Conservation (phyloP, 2,113 vertebrate genomes). For the Coptodon bakossiorum region DNA sequence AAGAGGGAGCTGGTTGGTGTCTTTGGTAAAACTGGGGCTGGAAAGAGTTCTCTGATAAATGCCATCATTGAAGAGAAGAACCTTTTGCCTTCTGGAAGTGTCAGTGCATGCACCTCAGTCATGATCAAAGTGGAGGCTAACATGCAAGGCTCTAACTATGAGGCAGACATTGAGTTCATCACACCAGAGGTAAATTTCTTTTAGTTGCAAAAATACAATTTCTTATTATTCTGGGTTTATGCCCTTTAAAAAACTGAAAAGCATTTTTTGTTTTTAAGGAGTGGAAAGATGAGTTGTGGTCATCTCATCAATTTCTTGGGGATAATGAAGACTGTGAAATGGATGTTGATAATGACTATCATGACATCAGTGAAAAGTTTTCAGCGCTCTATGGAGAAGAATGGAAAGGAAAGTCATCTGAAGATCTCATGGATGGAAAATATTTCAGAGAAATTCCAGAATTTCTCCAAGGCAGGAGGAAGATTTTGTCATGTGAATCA, state of each 20-base stretch:
- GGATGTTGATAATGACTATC: not conserved
- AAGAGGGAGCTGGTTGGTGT: slow-evolving; percentile 15
- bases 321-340: not conserved
- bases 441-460: slow-evolving; percentile 26
- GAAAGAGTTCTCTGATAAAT: slow-evolving; percentile 60
- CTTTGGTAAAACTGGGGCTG: slow-evolving; percentile 56
- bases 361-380: not conserved
- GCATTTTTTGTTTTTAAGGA: slow-evolving; percentile 2
- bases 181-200: slow-evolving; percentile 18
- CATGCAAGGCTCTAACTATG: not conserved
- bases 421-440: not conserved
- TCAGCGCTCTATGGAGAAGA: slow-evolving; percentile 32
- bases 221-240: fast-evolving
- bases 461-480: not conserved
- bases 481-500: not conserved
- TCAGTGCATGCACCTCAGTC: slow-evolving; percentile 55
- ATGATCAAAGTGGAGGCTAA: slow-evolving; percentile 53
- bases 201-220: fast-evolving
- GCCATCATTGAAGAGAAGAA: slow-evolving; percentile 34
- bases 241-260: not conserved
- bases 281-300: slow-evolving; percentile 36
- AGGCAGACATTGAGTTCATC: slow-evolving; percentile 56
- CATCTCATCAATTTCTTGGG: not conserved
- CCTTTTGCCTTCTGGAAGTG: slow-evolving; percentile 39
- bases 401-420: not conserved